These are phyloP conservation scores for Rynchops niger DNA, from an alignment of 2,113 vertebrate species.

Conservation along the genomic window DNA sequence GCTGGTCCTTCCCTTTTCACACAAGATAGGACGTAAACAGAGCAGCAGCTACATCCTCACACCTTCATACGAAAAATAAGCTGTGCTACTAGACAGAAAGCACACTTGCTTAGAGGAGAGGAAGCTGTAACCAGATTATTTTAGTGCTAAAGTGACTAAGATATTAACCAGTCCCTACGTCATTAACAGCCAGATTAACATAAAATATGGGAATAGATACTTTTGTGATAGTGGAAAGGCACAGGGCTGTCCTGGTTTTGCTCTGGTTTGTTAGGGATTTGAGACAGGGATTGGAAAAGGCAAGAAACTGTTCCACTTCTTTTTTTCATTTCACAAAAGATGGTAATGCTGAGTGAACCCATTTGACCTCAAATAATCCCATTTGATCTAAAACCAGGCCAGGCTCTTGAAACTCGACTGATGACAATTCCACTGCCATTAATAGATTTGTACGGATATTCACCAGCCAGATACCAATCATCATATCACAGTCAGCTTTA, in stretches of 20 bases:
- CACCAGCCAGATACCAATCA: neutral
- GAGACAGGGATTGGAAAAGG: neutral
- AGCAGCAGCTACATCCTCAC: neutral
- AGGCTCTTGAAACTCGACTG: neutral
- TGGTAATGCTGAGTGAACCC: neutral
- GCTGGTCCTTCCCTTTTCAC: neutral
- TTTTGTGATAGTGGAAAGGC: neutral
- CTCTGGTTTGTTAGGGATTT: neutral
- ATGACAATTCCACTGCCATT: neutral
- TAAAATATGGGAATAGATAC: neutral
- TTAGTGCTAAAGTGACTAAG: neutral
- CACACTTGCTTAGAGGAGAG: neutral
- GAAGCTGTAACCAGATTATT: neutral
- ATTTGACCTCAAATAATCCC: neutral
- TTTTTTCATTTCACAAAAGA: neutral
- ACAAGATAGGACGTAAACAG: neutral
- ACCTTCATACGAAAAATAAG: neutral
- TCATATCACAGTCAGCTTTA: neutral
- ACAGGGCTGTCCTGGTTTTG: neutral
- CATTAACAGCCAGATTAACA: neutral
- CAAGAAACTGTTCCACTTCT: neutral
- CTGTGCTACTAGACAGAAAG: neutral
- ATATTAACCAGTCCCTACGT: neutral
- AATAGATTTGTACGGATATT: neutral
- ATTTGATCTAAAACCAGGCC: neutral